A percentile compares a stretch with the other conserved stretches of the same genome.
Evolutionary conservation across 92 coral and sea anemone species (phyloP).

Genomic region (Nematostella vectensis): DNA sequence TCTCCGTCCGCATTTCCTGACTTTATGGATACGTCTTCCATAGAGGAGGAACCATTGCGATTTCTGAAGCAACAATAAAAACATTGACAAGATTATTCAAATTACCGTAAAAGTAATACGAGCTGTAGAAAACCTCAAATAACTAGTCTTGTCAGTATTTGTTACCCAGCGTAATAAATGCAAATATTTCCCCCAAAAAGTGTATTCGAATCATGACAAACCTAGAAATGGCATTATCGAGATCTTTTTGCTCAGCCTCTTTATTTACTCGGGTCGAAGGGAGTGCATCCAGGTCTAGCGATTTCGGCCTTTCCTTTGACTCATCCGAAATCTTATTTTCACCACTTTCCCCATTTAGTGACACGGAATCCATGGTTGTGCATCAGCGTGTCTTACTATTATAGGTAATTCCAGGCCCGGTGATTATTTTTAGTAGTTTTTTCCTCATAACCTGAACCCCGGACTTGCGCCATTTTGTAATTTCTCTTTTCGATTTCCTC

Average conservation of each 20-base stretch:
- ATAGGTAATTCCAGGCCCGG: too few relatives aligned
- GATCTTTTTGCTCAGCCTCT: not conserved
- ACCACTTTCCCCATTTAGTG: slow-evolving; percentile 16
- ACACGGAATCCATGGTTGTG: slow-evolving; percentile 17
- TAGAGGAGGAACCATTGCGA: not conserved
- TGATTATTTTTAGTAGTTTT: too few relatives aligned
- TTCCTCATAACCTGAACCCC: too few relatives aligned
- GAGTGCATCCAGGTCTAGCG: slow-evolving; percentile 28
- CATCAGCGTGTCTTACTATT: too few relatives aligned
- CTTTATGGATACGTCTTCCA: not conserved
- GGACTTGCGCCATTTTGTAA: too few relatives aligned
- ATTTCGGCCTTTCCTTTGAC: slow-evolving; percentile 39
- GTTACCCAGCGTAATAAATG: too few relatives aligned
- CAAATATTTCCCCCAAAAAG: too few relatives aligned
- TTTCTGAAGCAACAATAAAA: not conserved
- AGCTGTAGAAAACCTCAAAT: too few relatives aligned
- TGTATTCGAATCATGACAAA: not conserved
- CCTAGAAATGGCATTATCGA: not conserved
- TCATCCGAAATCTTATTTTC: slow-evolving; percentile 10
- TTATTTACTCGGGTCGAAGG: not conserved
- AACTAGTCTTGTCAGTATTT: too few relatives aligned
- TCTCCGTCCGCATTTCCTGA: not conserved
- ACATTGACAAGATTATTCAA: too few relatives aligned
- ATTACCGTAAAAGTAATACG: too few relatives aligned
- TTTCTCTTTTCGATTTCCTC: too few relatives aligned